Evolutionary conservation across 2,888 invertebrate species (phyloP), one percentile per base, ranked within the genome.

Genomic region (Theodoxus fluviatilis): DNA sequence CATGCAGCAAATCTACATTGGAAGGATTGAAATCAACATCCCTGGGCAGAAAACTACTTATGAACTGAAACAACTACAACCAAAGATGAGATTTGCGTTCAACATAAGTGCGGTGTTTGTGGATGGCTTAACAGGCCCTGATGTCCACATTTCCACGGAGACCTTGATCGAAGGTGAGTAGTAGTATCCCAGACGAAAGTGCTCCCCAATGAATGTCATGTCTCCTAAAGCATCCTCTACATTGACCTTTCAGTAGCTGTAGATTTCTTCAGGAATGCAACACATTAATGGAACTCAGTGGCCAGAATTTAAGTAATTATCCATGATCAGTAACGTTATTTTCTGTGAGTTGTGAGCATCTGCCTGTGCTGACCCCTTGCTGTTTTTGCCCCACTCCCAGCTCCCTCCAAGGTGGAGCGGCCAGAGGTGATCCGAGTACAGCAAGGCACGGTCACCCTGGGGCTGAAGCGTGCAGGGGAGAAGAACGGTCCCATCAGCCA

Each of bases 401-500:
- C 82, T 0, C 84, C 84, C 43, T 76, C 76, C 3, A 47, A 70
- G 40, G 82, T 84, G 18, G 74, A 65, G 0, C 66, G 69, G 35
- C 84, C 84, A 18, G 68, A 57, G 6, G 71, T 81, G 7, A 71
- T 68, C 1, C 68, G 74, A 12, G 73, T 81, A 15, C 71, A 69
- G 25, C 71, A 75, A 9, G 79, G 81, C 1, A 75, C 73, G 38
- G 75, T 84, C 40, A 78, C 73, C 52, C 69, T 86, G 35, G 49
- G 70, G 9, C 73, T 86, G 52, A 63, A 74, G 15, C 71, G 75
- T 35, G 98, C 98, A 0, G 96, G 96, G 0, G 98, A 98, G 89
- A 97, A 97, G 88, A 97, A 97, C 85, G 98, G 99, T 31, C 96
- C 96, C 7, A 96, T 99, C 80, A 95, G 95, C 71, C 96, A 98